Evolutionary conservation across 1,140 invertebrate species (phyloP).

Genomic region (Drosophila pruinosa): DNA sequence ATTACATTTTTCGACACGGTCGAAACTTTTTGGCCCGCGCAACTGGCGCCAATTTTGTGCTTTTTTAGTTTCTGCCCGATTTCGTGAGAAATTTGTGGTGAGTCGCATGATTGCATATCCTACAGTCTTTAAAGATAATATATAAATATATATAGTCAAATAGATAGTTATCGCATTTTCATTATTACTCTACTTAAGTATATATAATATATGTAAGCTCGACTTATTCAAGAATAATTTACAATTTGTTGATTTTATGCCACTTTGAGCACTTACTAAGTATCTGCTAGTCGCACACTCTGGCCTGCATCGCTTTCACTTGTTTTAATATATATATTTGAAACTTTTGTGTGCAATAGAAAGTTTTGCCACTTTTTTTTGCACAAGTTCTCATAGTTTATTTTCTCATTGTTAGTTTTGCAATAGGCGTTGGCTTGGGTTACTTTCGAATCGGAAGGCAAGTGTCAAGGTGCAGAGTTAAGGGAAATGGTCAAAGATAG

Average conservation of each 20-base stretch:
- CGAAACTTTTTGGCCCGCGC: slow-evolving; percentile 45
- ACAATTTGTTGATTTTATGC: background rate
- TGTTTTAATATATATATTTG: slow-evolving; percentile 41
- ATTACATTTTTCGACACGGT: slow-evolving; percentile 55
- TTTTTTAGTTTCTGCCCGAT: background rate
- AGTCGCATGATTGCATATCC: slow-evolving; percentile 9
- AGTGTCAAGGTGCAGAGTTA: slow-evolving; percentile 24
- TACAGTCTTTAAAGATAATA: background rate
- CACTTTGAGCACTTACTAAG: too few relatives aligned
- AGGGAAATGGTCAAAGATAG: background rate
- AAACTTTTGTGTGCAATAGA: slow-evolving; percentile 55
- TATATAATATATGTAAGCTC: too few relatives aligned
- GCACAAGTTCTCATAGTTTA: slow-evolving; percentile 25
- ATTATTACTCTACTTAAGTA: too few relatives aligned
- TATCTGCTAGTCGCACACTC: background rate
- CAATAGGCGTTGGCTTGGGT: background rate
- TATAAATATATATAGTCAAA: too few relatives aligned
- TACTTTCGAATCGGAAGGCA: background rate
- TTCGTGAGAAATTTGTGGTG: slow-evolving; percentile 22
- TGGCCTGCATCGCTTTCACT: background rate
- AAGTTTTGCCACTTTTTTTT: slow-evolving; percentile 35
- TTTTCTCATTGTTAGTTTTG: slow-evolving; percentile 23
- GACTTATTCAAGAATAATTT: too few relatives aligned
- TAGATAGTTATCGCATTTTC: too few relatives aligned
- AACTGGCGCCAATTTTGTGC: slow-evolving; percentile 44